Base-by-base conservation (phyloP, 2,888 invertebrate species). In the Sturmia bella region DNA sequence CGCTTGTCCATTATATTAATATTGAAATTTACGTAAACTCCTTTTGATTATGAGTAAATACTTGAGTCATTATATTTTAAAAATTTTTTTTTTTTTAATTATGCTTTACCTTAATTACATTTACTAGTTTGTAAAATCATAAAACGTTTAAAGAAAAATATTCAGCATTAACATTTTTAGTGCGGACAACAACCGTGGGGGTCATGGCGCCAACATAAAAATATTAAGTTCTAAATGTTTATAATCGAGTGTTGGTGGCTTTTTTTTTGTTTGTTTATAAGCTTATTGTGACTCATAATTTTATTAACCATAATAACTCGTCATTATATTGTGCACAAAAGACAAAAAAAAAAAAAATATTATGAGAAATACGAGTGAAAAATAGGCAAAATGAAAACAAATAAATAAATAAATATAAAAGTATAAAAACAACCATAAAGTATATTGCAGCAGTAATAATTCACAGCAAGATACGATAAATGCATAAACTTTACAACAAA, bases 391-490 rank as follows among this genome's bases (percentile, higher is more conserved):
- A 76, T n/a, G 11, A 24, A 27, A 13, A 56, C 70, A 39, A 41
- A 66, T 13, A 43, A 7, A 70, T 21, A 61, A 39, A 48, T 43
- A 57, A 54, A 61, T 45, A 64, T 32, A 48, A 37, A 80, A 59
- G 32, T 68, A 59, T 69, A 59, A 79, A 78, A 74, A 57, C 43
- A 75, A 73, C 61, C 41, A 81, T 77, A 81, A 82, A 82, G 45
- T 70, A 82, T 82, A 82, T 70, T 82, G 78, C 74, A 78, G 77
- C 66, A 66, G 82, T 78, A 82, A 82, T 82, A 82, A 75, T 82
- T 82, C 82, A 82, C 82, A 82, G 78, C 82, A 78, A 78, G 82
- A 82, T 82, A 82, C 82, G 78, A 78, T 75, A 82, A 82, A 63
- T 74, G 64, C 64, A 70, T 63, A 59, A 70, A 72, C 70, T 70